Conservation (phyloP, 2,888 invertebrate species). For the Vesta saturnalis region DNA sequence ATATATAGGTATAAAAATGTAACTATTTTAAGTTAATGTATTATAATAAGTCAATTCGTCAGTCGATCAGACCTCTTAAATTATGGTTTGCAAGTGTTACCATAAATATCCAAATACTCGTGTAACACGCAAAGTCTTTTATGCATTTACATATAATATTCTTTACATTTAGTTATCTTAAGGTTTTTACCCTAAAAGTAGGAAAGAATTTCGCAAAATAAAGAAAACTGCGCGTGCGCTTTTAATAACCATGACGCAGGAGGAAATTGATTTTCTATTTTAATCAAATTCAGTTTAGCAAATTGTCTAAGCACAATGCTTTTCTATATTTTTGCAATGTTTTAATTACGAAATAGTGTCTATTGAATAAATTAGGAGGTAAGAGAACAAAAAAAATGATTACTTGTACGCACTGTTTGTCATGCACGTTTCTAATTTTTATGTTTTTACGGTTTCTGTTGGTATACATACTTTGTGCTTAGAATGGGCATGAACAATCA, state of each 20-base stretch:
- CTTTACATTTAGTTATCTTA: too few species aligned
- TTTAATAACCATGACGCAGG: background rate
- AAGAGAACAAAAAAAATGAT: background rate
- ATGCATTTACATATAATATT: too few species aligned
- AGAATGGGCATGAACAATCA: slow-evolving; percentile 29
- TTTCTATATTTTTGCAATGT: background rate
- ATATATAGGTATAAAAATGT: too few species aligned
- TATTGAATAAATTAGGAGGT: background rate
- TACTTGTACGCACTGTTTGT: background rate
- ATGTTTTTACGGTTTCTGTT: slow-evolving; percentile 1
- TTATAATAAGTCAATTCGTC: too few species aligned
- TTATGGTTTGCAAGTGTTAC: too few species aligned
- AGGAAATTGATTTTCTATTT: slow-evolving; percentile 8
- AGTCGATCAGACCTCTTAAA: too few species aligned
- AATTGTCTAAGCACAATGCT: background rate
- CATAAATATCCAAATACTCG: too few species aligned
- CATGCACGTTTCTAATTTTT: slow-evolving; percentile 1
- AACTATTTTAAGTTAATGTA: too few species aligned
- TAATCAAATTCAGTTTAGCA: slow-evolving; percentile 3
- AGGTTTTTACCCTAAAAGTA: too few species aligned
- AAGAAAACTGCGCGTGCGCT: too few species aligned
- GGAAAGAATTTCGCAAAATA: too few species aligned
- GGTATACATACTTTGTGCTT: slow-evolving; percentile 7
- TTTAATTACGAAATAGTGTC: background rate
- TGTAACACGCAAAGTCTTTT: too few species aligned